Evolutionary conservation across 2,797 vertebrate genomes (phyloP), one percentile per base, ranked within the genome.

Genomic region (Lacerta viridis): DNA sequence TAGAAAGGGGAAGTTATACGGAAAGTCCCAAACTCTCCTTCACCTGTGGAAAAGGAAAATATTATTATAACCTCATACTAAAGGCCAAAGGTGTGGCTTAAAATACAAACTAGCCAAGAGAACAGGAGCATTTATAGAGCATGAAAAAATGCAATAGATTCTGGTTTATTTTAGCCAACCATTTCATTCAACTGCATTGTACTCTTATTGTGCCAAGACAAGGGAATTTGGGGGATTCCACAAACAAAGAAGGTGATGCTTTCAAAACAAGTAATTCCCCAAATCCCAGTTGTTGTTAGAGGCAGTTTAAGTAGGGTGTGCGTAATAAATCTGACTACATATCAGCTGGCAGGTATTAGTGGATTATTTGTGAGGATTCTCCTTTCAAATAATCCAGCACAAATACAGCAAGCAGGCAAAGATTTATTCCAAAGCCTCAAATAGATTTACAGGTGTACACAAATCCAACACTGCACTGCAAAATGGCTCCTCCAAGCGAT

Each of bases 221-320:
- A 11, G 4, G 5, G 10, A 29, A 9, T 10, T 13, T 7, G 15
- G 3, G 27, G 46, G 15, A 55, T 55, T 20, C 18, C 25, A 59
- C 33, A 69, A 8, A 59, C 27, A 23, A 41, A 13, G 27, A n/a
- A 13, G 9, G 10, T 29, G 17, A 20, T 43, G 5, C 33, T 84
- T 41, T 71, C 66, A 80, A 84, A 80, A 79, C 33, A 84, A 39
- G 72, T 29, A 87, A 79, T 17, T 84, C 68, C 75, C 76, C 17
- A 90, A 80, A 39, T 84, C 75, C 75, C 75, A 80, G n/a, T 74
- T 75, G 69, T 75, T 87, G 78, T 66, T 55, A 20, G 50, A 86
- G n/a, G 27, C 27, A 36, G 20, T 55, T 50, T 39, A 50, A n/a
- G 3, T 39, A 81, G 8, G 43, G 33, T 5, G 33, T 23, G 25